Conservation (phyloP, 2,113 vertebrate species). For the Heteronetta atricapilla region DNA sequence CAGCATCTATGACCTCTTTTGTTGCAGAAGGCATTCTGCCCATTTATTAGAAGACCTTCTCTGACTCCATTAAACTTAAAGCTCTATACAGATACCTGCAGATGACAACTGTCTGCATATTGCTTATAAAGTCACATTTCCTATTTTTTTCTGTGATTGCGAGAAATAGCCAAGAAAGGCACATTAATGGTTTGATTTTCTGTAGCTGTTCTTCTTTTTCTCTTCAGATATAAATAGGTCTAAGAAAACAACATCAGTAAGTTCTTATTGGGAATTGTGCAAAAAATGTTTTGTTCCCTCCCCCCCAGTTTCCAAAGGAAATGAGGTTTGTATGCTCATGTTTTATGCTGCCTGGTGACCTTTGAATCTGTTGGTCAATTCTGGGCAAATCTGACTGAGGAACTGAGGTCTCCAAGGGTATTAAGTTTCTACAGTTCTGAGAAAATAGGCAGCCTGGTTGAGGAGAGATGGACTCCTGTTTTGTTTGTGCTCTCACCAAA, state of each 20-base stretch:
- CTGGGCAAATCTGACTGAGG: background rate
- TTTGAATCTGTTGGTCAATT: constrained; percentile 43
- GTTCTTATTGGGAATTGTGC: constrained; percentile 42
- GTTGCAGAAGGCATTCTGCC: background rate
- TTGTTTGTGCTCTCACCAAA: background rate
- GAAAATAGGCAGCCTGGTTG: constrained; percentile 10
- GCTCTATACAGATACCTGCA: background rate
- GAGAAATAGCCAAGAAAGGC: constrained; percentile 19
- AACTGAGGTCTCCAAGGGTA: constrained; percentile 13
- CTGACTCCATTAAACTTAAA: background rate
- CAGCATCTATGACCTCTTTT: background rate
- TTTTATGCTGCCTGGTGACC: constrained; percentile 30
- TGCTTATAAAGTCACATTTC: background rate
- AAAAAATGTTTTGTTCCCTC: constrained; percentile 27
- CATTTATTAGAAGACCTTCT: background rate
- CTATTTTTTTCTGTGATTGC: background rate
- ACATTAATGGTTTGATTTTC: constrained; percentile 38
- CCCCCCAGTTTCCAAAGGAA: constrained; percentile 32
- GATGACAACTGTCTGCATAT: background rate
- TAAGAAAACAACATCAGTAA: constrained; percentile 42
- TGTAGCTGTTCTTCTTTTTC: constrained; percentile 51
- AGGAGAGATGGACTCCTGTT: background rate
- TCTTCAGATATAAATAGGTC: constrained; percentile 47
- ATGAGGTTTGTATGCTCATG: constrained; percentile 33
- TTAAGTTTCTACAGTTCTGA: background rate